phyloP scores from a whole-genome alignment of 2,113 vertebrate species.

The Formicarius rufipectus region DNA sequence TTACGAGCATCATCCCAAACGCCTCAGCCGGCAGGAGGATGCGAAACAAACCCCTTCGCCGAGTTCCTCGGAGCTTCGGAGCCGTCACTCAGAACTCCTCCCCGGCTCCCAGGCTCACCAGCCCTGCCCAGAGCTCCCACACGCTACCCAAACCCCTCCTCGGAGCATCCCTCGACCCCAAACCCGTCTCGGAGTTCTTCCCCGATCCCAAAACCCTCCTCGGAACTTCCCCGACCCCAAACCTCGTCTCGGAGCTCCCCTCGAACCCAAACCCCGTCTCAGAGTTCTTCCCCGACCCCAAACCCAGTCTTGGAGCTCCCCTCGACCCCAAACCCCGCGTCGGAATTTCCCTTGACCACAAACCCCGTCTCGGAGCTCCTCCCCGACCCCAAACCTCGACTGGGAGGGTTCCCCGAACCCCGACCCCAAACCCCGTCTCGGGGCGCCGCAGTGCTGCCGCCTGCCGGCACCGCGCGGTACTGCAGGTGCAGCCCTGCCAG shows the following conservation, averaged over 20 bases:
- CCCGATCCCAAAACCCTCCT: too few species aligned
- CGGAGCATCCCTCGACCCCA: too few species aligned
- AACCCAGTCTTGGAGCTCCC: too few species aligned
- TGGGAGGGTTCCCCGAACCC: too few species aligned
- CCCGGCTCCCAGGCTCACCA: not conserved
- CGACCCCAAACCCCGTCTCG: not conserved
- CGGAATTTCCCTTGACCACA: not conserved
- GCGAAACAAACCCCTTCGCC: not conserved
- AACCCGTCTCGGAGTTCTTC: not conserved
- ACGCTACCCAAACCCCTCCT: not conserved
- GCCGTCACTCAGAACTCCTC: not conserved
- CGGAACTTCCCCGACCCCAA: not conserved
- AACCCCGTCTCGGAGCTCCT: not conserved
- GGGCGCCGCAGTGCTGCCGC: not conserved
- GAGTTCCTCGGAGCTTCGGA: not conserved
- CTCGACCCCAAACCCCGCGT: not conserved
- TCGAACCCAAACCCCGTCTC: too few species aligned
- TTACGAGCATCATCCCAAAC: rapidly evolving
- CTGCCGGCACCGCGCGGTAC: not conserved
- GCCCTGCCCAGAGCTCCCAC: not conserved
- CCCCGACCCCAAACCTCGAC: too few species aligned
- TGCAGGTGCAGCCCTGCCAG: not conserved
- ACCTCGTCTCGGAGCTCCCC: not conserved
- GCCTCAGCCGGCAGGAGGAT: rapidly evolving
- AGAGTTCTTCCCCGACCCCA: too few species aligned